phyloP scores from a whole-genome alignment of 2,888 invertebrate species.

The Scrobipalpa costella region DNA sequence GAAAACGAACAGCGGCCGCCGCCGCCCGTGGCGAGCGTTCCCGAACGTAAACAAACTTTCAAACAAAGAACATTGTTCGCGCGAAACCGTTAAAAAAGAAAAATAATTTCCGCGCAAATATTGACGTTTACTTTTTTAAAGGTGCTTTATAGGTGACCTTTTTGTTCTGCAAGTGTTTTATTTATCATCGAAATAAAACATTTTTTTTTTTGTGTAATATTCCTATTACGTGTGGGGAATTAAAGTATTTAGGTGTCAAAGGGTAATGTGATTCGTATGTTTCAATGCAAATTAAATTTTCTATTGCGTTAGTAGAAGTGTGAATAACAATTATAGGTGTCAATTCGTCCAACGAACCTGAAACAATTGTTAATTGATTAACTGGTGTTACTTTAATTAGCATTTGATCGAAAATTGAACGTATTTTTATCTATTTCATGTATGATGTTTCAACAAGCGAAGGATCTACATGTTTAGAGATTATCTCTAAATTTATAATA shows the following conservation, averaged over 20 bases:
- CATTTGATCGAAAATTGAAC: neutral
- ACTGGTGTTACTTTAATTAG: conserved; percentile 8
- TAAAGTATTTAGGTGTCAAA: conserved; percentile 17
- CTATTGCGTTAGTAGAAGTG: conserved; percentile 8
- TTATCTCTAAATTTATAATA: neutral
- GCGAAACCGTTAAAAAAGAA: conserved; percentile 27
- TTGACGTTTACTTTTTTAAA: conserved; percentile 6
- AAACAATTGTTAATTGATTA: neutral
- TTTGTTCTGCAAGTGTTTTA: neutral
- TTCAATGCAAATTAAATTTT: conserved; percentile 22
- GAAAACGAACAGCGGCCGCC: conserved; percentile 36
- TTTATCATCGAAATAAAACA: neutral
- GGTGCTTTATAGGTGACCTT: conserved; percentile 19
- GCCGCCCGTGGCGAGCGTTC: conserved; percentile 37
- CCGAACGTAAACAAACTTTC: conserved; percentile 32
- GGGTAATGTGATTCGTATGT: conserved; percentile 25
- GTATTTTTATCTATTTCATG: neutral
- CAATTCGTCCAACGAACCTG: conserved; percentile 12
- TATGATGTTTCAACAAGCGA: neutral
- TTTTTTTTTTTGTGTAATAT: conserved; percentile 5
- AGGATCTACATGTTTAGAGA: neutral
- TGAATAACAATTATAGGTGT: conserved; percentile 8
- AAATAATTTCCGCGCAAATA: conserved; percentile 12
- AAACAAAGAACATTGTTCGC: conserved; percentile 48
- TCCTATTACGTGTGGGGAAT: neutral